Evolutionary conservation across 2,888 invertebrate genomes (phyloP), one percentile per base, ranked within the genome.

Genomic region (Ommatoiulus sabulosus): DNA sequence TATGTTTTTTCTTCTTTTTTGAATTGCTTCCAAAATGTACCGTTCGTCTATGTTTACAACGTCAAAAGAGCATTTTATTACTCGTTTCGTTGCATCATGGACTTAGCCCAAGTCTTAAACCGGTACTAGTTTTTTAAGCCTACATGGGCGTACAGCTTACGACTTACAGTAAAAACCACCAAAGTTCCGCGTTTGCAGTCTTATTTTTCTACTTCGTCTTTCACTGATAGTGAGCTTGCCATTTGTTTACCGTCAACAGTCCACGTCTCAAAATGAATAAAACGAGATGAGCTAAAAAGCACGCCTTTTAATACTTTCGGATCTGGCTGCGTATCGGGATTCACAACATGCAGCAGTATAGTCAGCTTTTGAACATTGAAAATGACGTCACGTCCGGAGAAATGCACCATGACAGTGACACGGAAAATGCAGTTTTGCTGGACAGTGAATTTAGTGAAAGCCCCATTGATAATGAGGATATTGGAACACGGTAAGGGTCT

Each of bases 11-110:
- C 12, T 72, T 24, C 15, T 52, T 72, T 72, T 24, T 72, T 72
- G 72, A 72, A 72, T 72, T 72, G 72, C 72, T 72, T 72, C 72
- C 72, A 72, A 72, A 72, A 72, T 72, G 20, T 8, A 72, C 72
- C 72, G 72, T 72, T 24, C 72, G n/a, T n/a, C 72, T 72, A 24
- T 20, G 20, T 20, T 72, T 72, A 63, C 63, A 63, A 63, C 63
- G 63, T 63, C 63, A n/a, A 72, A 72, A 72, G 8, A 24, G 5
- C 72, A 24, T 72, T 72, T 72, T 72, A 20, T 72, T 24, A 4
- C 20, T 24, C 63, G 63, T 17, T 63, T 63, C n/a, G 15, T 63
- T n/a, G 63, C n/a, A 63, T 10, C 72, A 72, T 72, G 72, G 8
- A 63, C 20, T 63, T 20, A 20, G 15, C 12, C 63, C 63, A 52